Percentiles rank a stretch among this genome's conserved stretches.
Conservation (phyloP, 2,797 vertebrate species). For the Acestrorhynchus altus region DNA sequence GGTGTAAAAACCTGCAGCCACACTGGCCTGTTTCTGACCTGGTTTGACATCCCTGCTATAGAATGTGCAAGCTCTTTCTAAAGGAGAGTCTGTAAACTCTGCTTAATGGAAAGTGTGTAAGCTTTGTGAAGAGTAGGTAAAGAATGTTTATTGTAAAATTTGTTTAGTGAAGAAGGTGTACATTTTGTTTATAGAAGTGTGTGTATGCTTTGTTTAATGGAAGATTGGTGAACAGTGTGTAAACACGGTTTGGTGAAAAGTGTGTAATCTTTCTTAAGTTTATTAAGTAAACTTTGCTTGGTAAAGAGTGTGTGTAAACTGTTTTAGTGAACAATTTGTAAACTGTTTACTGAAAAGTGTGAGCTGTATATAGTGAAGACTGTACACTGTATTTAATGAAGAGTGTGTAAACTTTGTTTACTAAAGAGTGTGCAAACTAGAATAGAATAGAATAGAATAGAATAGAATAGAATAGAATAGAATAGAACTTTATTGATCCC, state of each 20-base stretch:
- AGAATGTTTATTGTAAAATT: too few relatives aligned
- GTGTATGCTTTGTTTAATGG: background rate
- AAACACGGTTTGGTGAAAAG: background rate
- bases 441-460: background rate
- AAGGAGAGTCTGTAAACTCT: background rate
- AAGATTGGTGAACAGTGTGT: background rate
- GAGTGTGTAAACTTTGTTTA: too few relatives aligned
- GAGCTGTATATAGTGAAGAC: too few relatives aligned
- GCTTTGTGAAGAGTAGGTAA: background rate
- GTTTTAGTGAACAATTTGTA: background rate
- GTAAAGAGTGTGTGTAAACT: background rate
- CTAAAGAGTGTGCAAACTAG: background rate
- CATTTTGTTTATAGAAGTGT: background rate
- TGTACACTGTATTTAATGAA: too few relatives aligned
- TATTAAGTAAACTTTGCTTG: too few relatives aligned
- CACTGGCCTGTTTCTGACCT: too few relatives aligned
- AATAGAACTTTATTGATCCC: too few relatives aligned
- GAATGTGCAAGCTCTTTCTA: background rate
- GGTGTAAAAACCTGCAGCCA: too few relatives aligned
- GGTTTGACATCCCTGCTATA: too few relatives aligned
- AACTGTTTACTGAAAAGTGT: background rate
- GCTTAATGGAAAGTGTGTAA: background rate
- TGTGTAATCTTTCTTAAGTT: background rate
- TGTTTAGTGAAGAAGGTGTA: background rate
- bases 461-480: too few relatives aligned